Percentiles rank a stretch among this genome's conserved stretches.
Conservation (phyloP, 2,888 invertebrate species). For the Junonia oenone region DNA sequence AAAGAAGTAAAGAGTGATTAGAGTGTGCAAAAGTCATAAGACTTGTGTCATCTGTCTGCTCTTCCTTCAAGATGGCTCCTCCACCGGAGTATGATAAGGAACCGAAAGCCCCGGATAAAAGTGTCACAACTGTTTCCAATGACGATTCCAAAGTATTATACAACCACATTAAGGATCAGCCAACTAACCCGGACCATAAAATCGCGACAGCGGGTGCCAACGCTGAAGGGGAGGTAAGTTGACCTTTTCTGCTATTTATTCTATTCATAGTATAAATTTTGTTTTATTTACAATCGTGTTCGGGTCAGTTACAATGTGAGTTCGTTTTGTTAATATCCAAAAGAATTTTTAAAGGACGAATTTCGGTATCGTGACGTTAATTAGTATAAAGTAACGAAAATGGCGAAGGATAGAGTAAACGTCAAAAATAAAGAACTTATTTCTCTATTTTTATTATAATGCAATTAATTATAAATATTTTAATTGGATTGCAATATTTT, state of each 20-base stretch:
- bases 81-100: conserved; percentile 87
- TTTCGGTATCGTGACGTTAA: neutral
- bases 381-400: conserved; percentile 14
- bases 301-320: neutral
- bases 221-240: conserved; percentile 69
- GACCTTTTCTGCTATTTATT: conserved; percentile 36
- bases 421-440: conserved; percentile 14
- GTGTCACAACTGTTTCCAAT: conserved; percentile 55
- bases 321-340: neutral
- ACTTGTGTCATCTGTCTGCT: conserved; percentile 80
- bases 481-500: too few relatives aligned
- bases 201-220: conserved; percentile 49
- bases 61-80: conserved; percentile 86
- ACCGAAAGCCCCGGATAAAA: conserved; percentile 87
- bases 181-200: conserved; percentile 61
- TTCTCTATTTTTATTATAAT: neutral
- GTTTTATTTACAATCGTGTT: conserved; percentile 3
- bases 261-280: neutral
- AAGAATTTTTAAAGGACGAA: neutral
- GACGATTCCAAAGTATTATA: conserved; percentile 73
- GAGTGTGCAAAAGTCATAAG: conserved; percentile 73
- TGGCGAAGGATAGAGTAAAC: conserved; percentile 25
- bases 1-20: conserved; percentile 57
- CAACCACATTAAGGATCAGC: conserved; percentile 61
- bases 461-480: neutral